A percentile compares a stretch with the other conserved stretches of the same genome.
These are phyloP conservation scores for Cyclophora punctaria DNA, from an alignment of 2,888 invertebrate genomes.

Conservation along the genomic window DNA sequence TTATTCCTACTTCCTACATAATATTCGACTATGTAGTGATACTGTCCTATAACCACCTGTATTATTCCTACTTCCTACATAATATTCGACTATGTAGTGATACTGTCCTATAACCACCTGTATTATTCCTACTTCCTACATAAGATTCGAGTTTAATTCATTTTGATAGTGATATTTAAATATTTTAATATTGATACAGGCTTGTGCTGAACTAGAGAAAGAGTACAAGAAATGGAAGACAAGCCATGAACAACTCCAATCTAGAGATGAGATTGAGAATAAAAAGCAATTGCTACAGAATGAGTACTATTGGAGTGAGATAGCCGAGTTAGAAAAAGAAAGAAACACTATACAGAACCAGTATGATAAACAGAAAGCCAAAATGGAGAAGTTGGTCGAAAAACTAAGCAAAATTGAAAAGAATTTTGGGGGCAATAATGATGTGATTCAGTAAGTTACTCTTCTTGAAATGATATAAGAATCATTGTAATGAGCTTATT, in stretches of 20 bases:
- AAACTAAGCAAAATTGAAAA: slow-evolving; percentile 48
- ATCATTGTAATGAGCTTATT: too few relatives aligned
- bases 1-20: too few relatives aligned
- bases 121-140: too few relatives aligned
- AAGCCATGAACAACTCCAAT: slow-evolving; percentile 71
- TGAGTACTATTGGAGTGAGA: slow-evolving; percentile 74
- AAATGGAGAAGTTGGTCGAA: slow-evolving; percentile 47
- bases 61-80: too few relatives aligned
- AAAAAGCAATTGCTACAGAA: slow-evolving; percentile 65
- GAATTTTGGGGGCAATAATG: slow-evolving; percentile 44
- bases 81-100: too few relatives aligned
- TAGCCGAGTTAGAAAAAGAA: slow-evolving; percentile 51
- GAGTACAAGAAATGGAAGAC: slow-evolving; percentile 71
- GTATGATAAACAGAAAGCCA: slow-evolving; percentile 58
- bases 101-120: too few relatives aligned
- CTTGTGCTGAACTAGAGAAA: slow-evolving; percentile 50
- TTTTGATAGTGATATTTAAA: too few relatives aligned
- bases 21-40: too few relatives aligned
- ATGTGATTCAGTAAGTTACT: slow-evolving; percentile 57
- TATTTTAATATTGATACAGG: slow-evolving; percentile 25
- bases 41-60: too few relatives aligned
- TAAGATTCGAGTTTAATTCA: too few relatives aligned
- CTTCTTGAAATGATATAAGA: too few relatives aligned
- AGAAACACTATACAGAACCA: slow-evolving; percentile 50
- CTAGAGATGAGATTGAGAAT: slow-evolving; percentile 67